Base-by-base conservation (phyloP, 2,888 invertebrate species). In the Aplocera efformata region DNA sequence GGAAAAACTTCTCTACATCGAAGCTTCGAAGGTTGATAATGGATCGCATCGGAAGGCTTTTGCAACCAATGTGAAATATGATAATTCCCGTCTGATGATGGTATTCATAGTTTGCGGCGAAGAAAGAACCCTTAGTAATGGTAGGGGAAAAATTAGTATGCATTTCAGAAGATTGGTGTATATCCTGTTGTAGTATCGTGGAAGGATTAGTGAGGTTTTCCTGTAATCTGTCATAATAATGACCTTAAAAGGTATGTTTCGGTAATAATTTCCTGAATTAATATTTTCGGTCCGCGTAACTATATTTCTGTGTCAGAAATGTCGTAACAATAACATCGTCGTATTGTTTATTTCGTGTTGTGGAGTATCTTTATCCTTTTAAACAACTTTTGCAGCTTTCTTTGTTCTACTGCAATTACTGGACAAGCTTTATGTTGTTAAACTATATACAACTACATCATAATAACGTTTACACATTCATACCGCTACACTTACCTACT, bases 11-110 rank as follows among this genome's bases (percentile, higher is more conserved):
- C 55, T 32, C 25, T 53, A 56, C 5, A 2, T 1, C 0, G 0
- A 3, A 3, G 7, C 3, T 0, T 0, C 0, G 41, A 57, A 32
- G 33, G 29, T 20, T 25, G 9, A 11, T 40, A 43, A 40, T 40
- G 8, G 26, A 3, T 20, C 50, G 44, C n/a, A 6, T n/a, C 5
- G 1, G 6, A 10, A 28, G 32, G 29, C 44, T 48, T 48, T 54
- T 48, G 56, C 56, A 51, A 44, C 45, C 51, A 52, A 53, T 55
- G 71, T 82, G 84, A 84, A 85, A 84, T 85, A 83, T 84, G 83
- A 85, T 85, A 85, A 84, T 84, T 58, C 63, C 52, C 56, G 76
- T 59, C 72, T 81, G 81, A 82, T 79, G 81, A 83, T 74, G 80
- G 79, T 79, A 84, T 85, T 84, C 85, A 85, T 81, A 79, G 77